A percentile compares a stretch with the other conserved stretches of the same genome.
Evolutionary conservation across 2,888 invertebrate genomes (phyloP).

Genomic region (Adelognathus sp.): DNA sequence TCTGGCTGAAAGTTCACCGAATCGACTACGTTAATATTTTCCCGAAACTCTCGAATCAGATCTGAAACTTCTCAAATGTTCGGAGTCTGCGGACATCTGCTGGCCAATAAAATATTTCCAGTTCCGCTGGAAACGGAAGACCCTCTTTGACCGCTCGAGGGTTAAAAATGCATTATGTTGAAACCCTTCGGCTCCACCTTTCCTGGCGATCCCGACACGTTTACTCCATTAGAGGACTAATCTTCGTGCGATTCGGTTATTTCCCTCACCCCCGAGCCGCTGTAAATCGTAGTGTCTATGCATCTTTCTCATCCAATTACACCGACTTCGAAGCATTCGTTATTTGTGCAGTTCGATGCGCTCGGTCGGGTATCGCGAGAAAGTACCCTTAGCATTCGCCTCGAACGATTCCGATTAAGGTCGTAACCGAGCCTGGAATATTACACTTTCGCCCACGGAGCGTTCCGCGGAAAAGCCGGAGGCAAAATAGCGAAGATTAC

Average conservation of each 20-base stretch:
- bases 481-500: not conserved
- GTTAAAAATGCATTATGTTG: not conserved
- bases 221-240: constrained; percentile 14
- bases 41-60: not conserved
- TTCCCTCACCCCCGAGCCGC: not conserved
- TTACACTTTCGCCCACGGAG: constrained; percentile 33
- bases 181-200: not conserved
- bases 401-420: constrained; percentile 44
- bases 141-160: not conserved
- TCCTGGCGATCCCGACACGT: not conserved
- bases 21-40: no score
- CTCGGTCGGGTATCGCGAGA: constrained; percentile 3
- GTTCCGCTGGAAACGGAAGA: not conserved
- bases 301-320: constrained; percentile 22
- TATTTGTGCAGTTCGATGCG: not conserved
- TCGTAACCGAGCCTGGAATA: constrained; percentile 28
- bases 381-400: constrained; percentile 23
- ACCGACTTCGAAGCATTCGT: not conserved
- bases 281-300: constrained; percentile 32
- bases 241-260: not conserved
- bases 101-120: not conserved
- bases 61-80: not conserved
- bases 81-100: not conserved
- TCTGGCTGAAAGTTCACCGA: no score
- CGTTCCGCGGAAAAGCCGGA: not conserved